phyloP scores from a whole-genome alignment of 2,113 vertebrate species.

The Mesitornis unicolor region DNA sequence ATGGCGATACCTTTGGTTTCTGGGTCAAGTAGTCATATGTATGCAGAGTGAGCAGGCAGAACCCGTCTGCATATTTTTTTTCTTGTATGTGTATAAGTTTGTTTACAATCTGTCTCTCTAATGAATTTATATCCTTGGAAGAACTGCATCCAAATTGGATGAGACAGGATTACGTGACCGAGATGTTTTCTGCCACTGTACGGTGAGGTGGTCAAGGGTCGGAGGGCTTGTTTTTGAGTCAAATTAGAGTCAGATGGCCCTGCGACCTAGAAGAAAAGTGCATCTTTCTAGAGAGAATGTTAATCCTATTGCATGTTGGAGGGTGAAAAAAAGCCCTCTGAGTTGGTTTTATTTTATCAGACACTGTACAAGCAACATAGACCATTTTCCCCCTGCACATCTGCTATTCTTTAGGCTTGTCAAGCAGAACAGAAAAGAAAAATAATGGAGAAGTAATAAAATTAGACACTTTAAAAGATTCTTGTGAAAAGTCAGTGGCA shows the following conservation, averaged over 20 bases:
- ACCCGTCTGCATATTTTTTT: not conserved
- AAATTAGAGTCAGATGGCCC: not conserved
- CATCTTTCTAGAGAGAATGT: not conserved
- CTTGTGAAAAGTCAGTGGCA: not conserved
- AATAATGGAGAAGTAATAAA: slow-evolving; percentile 4
- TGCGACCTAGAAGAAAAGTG: not conserved
- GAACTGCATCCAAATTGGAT: not conserved
- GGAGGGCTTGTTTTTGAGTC: not conserved
- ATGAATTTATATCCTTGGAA: slow-evolving; percentile 43
- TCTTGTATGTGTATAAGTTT: not conserved
- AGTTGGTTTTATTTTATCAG: not conserved
- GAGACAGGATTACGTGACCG: slow-evolving; percentile 19
- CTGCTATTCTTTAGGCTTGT: not conserved
- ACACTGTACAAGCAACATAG: not conserved
- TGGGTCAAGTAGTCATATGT: slow-evolving; percentile 38
- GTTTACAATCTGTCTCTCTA: slow-evolving; percentile 38
- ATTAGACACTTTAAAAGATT: not conserved
- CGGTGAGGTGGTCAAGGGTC: not conserved
- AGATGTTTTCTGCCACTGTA: not conserved
- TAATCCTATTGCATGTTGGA: not conserved
- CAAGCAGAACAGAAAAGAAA: not conserved
- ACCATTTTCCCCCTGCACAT: not conserved
- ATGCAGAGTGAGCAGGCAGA: slow-evolving; percentile 12
- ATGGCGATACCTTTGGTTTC: slow-evolving; percentile 13
- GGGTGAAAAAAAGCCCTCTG: not conserved